Evolutionary conservation across 2,113 vertebrate species (phyloP), one percentile per base, ranked within the genome.

Genomic region (Panthera leo): DNA sequence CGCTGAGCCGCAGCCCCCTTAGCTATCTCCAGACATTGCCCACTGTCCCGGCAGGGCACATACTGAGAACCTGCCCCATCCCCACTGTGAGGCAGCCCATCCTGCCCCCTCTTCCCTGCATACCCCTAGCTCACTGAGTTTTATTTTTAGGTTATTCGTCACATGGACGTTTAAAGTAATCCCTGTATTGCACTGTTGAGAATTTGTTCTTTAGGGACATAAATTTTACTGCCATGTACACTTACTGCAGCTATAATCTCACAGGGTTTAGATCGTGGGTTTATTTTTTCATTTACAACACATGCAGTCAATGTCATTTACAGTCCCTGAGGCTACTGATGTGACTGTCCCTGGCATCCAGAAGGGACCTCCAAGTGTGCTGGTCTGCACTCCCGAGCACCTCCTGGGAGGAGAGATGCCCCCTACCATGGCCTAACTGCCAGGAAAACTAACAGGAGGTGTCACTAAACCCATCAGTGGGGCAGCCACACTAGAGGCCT

Each of bases 381-480:
- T 42, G 21, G 16, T 39, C 8, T 45, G 51, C 18, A 14, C 15
- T 61, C n/a, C 87, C 3, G 1, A 7, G n/a, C 65, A 68, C 5
- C 6, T 7, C 23, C 51, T 42, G 8, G 48, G 42, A 23, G 34
- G 36, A 86, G 10, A 55, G 34, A 19, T 10, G 31, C 39, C 27
- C 5, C 15, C 61, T 68, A 27, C 36, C 3, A 42, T 10, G 1
- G 55, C 34, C 58, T 9, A 53, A 11, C 9, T 16, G n/a, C 36
- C 34, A 16, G 0, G n/a, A 4, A 23, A 65, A 31, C 84, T 15
- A 9, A 23, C 4, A 76, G 42, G 14, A 7, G 6, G 25, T 53
- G 55, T 13, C 3, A 9, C 6, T 6, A 10, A 10, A 4, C 23
- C 68, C 36, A 21, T 45, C 0, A 0, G 1, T 21, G 23, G 34